A percentile compares a stretch with the other conserved stretches of the same genome.
Evolutionary conservation across 2,113 vertebrate genomes (phyloP).

Genomic region (Athene noctua): DNA sequence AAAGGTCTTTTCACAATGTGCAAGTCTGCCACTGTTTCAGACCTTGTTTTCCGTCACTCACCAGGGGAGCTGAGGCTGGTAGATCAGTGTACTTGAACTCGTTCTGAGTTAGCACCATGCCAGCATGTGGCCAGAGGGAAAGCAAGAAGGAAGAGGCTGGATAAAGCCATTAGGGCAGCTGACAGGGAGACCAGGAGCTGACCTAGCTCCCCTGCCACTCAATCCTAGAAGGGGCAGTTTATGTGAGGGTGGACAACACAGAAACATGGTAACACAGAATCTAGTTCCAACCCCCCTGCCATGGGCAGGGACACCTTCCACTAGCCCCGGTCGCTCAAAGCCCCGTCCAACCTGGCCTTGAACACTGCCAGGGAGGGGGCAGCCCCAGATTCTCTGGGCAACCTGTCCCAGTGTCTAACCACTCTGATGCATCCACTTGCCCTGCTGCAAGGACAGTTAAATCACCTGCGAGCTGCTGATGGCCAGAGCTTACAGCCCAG

Average conservation of each 20-base stretch:
- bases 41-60: background rate
- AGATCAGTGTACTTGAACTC: background rate
- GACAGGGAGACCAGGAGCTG: background rate
- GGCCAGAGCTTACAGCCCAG: background rate
- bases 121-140: background rate
- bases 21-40: background rate
- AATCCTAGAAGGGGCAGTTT: background rate
- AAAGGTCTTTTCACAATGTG: background rate
- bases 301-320: too few relatives aligned
- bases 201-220: background rate
- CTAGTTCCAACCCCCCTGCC: too few relatives aligned
- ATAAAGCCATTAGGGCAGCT: background rate
- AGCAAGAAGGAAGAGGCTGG: background rate
- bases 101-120: background rate
- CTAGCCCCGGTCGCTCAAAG: too few relatives aligned
- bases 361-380: too few relatives aligned
- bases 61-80: background rate
- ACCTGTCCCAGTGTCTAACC: too few relatives aligned
- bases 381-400: too few relatives aligned
- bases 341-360: too few relatives aligned
- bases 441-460: rapidly evolving
- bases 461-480: background rate
- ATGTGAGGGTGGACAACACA: background rate
- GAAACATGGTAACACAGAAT: too few relatives aligned
- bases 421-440: background rate